Conservation (phyloP, 2,797 vertebrate genomes). For the Poecilia gillii region DNA sequence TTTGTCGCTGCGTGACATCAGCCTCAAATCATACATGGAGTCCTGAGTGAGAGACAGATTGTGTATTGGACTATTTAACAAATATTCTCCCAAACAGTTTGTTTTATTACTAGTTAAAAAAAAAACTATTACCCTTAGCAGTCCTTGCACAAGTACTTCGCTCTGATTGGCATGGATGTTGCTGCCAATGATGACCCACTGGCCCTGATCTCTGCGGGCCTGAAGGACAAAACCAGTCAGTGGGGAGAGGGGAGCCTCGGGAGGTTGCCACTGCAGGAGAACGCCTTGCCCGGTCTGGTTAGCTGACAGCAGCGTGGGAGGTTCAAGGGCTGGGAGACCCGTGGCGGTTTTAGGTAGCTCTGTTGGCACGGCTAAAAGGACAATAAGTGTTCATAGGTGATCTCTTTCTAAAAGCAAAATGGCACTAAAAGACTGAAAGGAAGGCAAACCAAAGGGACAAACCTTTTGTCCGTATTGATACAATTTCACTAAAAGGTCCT, state of each 20-base stretch:
- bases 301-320: slow-evolving; percentile 84
- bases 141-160: slow-evolving; percentile 88
- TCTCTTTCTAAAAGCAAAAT: neutral
- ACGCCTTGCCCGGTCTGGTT: slow-evolving; percentile 86
- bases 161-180: slow-evolving; percentile 83
- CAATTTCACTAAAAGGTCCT: slow-evolving; percentile 94
- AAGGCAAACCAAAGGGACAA: slow-evolving; percentile 24
- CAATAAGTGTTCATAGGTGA: neutral
- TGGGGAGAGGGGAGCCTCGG: slow-evolving; percentile 74
- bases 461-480: slow-evolving; percentile 85
- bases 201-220: slow-evolving; percentile 83
- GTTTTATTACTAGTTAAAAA: neutral
- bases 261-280: slow-evolving; percentile 87
- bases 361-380: slow-evolving; percentile 69
- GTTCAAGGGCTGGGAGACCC: slow-evolving; percentile 74
- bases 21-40: slow-evolving; percentile 89
- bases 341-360: slow-evolving; percentile 63
- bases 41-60: slow-evolving; percentile 78
- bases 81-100: neutral
- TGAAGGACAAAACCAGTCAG: slow-evolving; percentile 88
- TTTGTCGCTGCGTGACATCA: slow-evolving; percentile 87
- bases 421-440: neutral
- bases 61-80: slow-evolving; percentile 12
- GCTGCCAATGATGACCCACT: slow-evolving; percentile 88
- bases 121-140: slow-evolving; percentile 86